Evolutionary conservation across 2,888 invertebrate genomes (phyloP).

Genomic region (Cheilosia vulpina): DNA sequence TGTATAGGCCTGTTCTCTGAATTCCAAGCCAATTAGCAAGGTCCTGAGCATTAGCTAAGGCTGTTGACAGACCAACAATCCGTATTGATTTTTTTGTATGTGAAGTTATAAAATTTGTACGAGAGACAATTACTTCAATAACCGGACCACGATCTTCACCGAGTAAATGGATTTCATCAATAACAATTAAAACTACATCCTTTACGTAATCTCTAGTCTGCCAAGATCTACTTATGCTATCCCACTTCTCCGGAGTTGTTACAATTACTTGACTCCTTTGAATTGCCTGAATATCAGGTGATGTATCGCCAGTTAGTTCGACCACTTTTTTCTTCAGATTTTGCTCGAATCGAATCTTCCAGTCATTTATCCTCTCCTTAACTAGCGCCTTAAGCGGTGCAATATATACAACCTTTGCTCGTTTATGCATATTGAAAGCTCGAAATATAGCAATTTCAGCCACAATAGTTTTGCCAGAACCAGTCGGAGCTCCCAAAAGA

Average conservation of each 20-base stretch:
- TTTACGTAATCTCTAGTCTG: constrained; percentile 97
- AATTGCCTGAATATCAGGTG: constrained; percentile 93
- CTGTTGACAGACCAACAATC: constrained; percentile 98
- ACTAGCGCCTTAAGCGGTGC: constrained; percentile 99
- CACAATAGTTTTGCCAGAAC: constrained; percentile 98
- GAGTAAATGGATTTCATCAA: constrained; percentile 99
- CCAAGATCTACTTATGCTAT: constrained; percentile 99
- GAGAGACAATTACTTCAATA: constrained; percentile 98
- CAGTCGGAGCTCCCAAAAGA: constrained; percentile 92
- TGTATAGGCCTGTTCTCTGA: constrained; percentile 94
- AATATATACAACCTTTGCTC: constrained; percentile 96
- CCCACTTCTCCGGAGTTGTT: constrained; percentile 99
- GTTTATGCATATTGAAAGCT: constrained; percentile 92
- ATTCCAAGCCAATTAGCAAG: constrained; percentile 98
- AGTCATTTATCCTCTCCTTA: constrained; percentile 97
- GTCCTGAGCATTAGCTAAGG: constrained; percentile 98
- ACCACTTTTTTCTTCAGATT: constrained; percentile 92
- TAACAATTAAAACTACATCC: constrained; percentile 95
- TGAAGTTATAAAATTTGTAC: constrained; percentile 97
- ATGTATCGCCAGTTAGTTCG: constrained; percentile 97
- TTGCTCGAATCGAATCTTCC: constrained; percentile 92
- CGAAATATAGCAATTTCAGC: constrained; percentile 99
- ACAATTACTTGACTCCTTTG: constrained; percentile 95
- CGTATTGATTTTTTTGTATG: constrained; percentile 93
- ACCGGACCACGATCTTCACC: constrained; percentile 96